Conservation (phyloP, 2,797 vertebrate genomes). For the Poecilia picta region DNA sequence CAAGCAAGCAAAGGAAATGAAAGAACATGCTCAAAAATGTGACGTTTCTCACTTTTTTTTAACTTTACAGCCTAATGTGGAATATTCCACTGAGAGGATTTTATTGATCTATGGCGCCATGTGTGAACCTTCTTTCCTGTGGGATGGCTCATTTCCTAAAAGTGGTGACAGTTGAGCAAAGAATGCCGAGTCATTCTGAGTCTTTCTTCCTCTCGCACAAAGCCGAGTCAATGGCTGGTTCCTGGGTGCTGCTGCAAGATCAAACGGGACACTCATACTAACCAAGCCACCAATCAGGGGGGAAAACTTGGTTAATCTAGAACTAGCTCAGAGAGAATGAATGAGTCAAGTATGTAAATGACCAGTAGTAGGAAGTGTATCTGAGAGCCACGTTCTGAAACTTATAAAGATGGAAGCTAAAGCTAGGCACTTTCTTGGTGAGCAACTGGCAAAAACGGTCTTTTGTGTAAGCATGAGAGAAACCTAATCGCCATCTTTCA, state of each 20-base stretch:
- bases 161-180: neutral
- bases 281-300: neutral
- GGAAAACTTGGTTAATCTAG: constrained; percentile 8
- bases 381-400: neutral
- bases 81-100: neutral
- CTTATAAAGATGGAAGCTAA: neutral
- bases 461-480: neutral
- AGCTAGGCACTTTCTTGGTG: neutral
- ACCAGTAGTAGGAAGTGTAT: neutral
- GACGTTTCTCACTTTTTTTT: neutral
- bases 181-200: constrained; percentile 57
- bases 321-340: neutral
- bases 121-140: neutral
- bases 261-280: constrained; percentile 9
- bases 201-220: constrained; percentile 22
- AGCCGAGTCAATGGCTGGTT: constrained; percentile 37
- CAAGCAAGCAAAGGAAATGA: neutral
- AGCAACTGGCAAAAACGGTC: neutral
- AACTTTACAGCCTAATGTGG: neutral
- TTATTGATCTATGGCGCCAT: neutral
- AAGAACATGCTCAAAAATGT: neutral
- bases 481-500: neutral
- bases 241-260: constrained; percentile 12
- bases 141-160: constrained; percentile 18
- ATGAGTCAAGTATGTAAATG: constrained; percentile 22